phyloP scores from a whole-genome alignment of 23 tunicate species.

The Ascidia mentula region DNA sequence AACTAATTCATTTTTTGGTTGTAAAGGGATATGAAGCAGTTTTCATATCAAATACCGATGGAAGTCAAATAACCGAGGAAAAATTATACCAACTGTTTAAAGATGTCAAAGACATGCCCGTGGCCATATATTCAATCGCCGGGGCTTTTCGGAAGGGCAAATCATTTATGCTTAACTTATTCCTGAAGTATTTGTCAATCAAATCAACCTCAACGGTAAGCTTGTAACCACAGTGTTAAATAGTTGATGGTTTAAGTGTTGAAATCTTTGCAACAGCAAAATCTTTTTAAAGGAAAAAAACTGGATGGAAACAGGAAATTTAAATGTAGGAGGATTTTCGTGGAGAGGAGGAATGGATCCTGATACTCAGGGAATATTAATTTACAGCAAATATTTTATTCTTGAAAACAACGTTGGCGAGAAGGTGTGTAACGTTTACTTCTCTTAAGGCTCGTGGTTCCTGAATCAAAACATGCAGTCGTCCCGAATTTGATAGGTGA shows the following conservation, averaged over 20 bases:
- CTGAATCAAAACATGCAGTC: too few species aligned
- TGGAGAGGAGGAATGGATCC: neutral
- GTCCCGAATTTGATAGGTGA: too few species aligned
- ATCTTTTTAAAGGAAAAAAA: too few species aligned
- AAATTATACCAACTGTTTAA: neutral
- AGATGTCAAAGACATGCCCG: neutral
- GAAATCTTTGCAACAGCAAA: too few species aligned
- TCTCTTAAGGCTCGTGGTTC: too few species aligned
- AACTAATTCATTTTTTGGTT: too few species aligned
- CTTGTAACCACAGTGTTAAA: too few species aligned
- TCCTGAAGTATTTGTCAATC: neutral
- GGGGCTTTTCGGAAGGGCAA: neutral
- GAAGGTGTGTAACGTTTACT: neutral
- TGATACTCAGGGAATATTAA: neutral
- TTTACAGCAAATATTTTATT: neutral
- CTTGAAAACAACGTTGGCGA: neutral
- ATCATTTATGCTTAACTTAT: neutral
- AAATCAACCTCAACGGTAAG: too few species aligned
- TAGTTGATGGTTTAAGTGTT: too few species aligned
- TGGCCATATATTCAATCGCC: neutral
- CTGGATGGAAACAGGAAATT: neutral
- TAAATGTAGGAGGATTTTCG: neutral
- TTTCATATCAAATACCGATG: too few species aligned
- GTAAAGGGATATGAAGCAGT: too few species aligned
- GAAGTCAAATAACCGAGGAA: too few species aligned